Evolutionary conservation across 2,797 vertebrate genomes (phyloP), one percentile per base, ranked within the genome.

Genomic region (Acipenser oxyrinchus): DNA sequence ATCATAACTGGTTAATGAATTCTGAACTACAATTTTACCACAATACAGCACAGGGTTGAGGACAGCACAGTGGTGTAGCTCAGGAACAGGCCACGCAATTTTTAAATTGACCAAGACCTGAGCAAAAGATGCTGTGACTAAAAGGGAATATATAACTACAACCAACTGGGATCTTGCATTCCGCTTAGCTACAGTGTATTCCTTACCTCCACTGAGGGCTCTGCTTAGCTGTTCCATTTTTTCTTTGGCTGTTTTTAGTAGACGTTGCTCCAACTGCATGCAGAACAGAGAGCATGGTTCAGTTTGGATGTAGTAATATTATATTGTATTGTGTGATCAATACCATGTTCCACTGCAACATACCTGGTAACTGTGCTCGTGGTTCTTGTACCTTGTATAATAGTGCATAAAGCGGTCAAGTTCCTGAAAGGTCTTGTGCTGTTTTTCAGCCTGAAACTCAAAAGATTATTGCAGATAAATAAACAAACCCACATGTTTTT

Each of bases 341-440:
- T 53, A 9, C 9, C 52, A 53, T 3, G 51, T 8, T 9, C 59
- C 13, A 6, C 12, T 8, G 18, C 37, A 48, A 71, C 83, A 81
- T 83, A 98, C 96, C 94, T 94, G 91, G 80, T 94, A 98, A 83
- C 95, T 98, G 88, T 96, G 95, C 81, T 99, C 97, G 49, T 99
- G 96, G 85, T 99, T 99, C 85, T 95, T 99, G 83, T 95, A 99
- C 83, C 97, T 94, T 69, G 94, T 95, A 67, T 99, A 99, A 79
- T 99, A 99, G 82, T 99, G 97, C 96, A 99, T 99, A 90, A 99
- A 99, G 72, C 96, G 93, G 75, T 99, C 95, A 74, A 98, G 88
- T 81, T 99, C 97, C 84, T 99, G 95, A 87, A 96, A 99, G 82
- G 93, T 93, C 85, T 94, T 95, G 82, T 99, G 95, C 86, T 97